Base-by-base conservation (phyloP, 2,888 invertebrate genomes). In the Ichneumoninae sp. region DNA sequence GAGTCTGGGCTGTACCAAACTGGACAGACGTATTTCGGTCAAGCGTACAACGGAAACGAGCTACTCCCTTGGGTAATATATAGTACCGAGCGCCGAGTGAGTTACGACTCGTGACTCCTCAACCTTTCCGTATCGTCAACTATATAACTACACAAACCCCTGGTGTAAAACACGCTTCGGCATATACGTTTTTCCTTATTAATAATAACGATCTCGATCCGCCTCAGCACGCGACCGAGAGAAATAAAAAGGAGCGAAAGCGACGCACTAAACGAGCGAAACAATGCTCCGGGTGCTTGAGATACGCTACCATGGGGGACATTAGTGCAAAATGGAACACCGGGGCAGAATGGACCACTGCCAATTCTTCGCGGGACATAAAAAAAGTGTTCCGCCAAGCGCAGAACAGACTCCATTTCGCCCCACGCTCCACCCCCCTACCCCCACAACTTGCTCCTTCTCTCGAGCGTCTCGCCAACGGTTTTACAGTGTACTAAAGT, bases 1-100 rank as follows among this genome's bases (percentile, higher is more conserved):
- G 73, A 77, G 73, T 54, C 73, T 77, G 76, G 44, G 60, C n/a
- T 63, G 33, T 70, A 63, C 63, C 70, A 63, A 26, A 19, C 76
- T 73, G 83, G 83, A 84, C 81, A 84, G 81, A 84, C 83, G 83
- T 84, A 84, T 84, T 84, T 84, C 83, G 83, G 83, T 84, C 83
- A 84, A 84, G 83, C 83, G 81, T 81, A 84, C 83, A 84, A 84
- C 83, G 81, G 81, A 84, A 81, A 81, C 83, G 81, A 84, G 83
- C 81, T 77, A 81, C 74, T 81, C 83, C 83, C 81, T 68, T 26
- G 83, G 83, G 83, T 77, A 81, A 84, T 84, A 69, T 68, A 77
- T 74, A 73, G 71, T 52, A 47, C 70, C 71, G 73, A 73, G 74
- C 77, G 63, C 54, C 79, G 75, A 83, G 83, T 83, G 83, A 83